Base-by-base conservation (phyloP, 2,888 invertebrate genomes). In the Drosophila phalerata region DNA sequence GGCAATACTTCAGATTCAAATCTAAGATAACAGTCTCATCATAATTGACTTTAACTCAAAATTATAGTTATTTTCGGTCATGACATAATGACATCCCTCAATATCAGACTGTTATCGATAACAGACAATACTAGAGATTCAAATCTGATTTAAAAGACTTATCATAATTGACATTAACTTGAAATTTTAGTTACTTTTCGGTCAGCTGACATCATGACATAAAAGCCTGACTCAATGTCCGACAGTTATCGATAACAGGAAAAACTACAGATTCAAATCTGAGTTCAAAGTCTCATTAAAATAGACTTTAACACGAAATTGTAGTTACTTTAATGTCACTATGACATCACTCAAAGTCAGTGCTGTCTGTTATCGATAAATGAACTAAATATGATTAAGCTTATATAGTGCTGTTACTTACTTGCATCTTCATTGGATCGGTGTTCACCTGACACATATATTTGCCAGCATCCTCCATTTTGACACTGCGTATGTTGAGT, bases 361-460 rank as follows among this genome's bases (percentile, higher is more conserved):
- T 37, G 5, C 10, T 55, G 19, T 32, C 10, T 55, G 30, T 30
- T 53, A 61, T 53, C 55, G 63, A 60, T 65, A 65, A 60, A 51
- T 37, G n/a, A 19, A 13, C 19, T 19, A 6, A 13, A 42, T 11
- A 5, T 13, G 19, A 1, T 13, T 6, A 9, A 34, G 5, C 0
- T 1, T 5, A 53, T 19, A 4, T 5, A 5, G 9, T 3, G 17
- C 2, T 2, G 9, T 58, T 58, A 90, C 90, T 90, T 93, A 97
- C 97, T 96, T 97, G 97, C 95, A 97, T 97, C 94, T 97, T 97
- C 97, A 97, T 97, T 51, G 97, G 97, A 93, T 97, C 96, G 67
- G 97, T 98, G 93, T 98, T 98, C 90, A 98, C 97, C 94, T 98
- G 98, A 94, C 97, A 97, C 97, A 97, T 97, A 93, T 97, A 97